A percentile compares a stretch with the other conserved stretches of the same genome.
These are phyloP conservation scores for Gymnothorax reevesii DNA, from an alignment of 2,797 vertebrate genomes.

Conservation along the genomic window DNA sequence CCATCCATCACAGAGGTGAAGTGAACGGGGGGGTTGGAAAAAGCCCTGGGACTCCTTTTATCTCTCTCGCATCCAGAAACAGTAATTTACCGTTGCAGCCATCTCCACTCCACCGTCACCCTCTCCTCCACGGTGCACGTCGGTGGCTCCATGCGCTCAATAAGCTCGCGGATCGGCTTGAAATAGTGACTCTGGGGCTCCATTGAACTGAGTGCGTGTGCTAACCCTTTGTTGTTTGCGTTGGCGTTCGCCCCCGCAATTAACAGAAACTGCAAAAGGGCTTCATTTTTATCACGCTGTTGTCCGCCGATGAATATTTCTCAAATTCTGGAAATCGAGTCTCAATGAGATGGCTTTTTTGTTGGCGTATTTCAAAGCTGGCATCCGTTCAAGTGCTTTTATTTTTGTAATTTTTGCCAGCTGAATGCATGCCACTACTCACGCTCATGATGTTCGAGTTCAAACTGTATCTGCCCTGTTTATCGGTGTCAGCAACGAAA, in stretches of 20 bases:
- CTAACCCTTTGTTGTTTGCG: background rate
- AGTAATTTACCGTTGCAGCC: background rate
- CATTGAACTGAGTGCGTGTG: background rate
- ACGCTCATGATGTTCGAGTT: background rate
- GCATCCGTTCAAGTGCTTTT: background rate
- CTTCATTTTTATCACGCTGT: background rate
- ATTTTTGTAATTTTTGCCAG: background rate
- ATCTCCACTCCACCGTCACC: background rate
- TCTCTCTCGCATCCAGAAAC: background rate
- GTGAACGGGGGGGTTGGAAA: background rate
- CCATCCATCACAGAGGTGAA: background rate
- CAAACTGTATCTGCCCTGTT: background rate
- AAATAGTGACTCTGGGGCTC: background rate
- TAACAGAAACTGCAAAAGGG: background rate
- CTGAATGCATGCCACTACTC: too few relatives aligned
- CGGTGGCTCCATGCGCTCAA: background rate
- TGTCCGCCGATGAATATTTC: background rate
- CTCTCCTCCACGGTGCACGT: background rate
- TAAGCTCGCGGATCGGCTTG: background rate
- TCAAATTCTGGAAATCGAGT: background rate
- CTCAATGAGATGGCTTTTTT: background rate
- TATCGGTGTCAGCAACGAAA: background rate
- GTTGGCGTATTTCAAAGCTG: background rate
- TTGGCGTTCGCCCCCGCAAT: background rate
- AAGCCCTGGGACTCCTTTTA: background rate